A percentile compares a stretch with the other conserved stretches of the same genome.
Evolutionary conservation across 2,888 invertebrate genomes (phyloP).

Genomic region (Oligia fasciuncula): DNA sequence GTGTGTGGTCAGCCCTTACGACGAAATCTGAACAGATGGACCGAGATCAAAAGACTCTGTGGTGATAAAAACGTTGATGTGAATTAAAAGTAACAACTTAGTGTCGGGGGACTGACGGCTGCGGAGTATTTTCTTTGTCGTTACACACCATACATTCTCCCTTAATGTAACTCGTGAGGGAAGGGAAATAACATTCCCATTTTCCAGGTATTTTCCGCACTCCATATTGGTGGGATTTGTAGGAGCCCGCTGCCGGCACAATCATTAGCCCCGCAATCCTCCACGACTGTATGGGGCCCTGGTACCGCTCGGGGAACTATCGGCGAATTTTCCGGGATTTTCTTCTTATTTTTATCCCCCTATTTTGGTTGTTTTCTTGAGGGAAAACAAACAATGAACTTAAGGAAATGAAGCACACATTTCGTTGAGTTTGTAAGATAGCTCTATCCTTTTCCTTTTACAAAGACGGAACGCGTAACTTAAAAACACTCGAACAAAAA

Average conservation of each 20-base stretch:
- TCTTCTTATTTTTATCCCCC: conserved; percentile 73
- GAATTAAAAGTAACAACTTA: conserved; percentile 87
- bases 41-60: conserved; percentile 86
- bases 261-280: conserved; percentile 87
- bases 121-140: conserved; percentile 71
- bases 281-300: conserved; percentile 78
- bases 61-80: conserved; percentile 88
- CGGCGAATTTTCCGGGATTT: conserved; percentile 83
- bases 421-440: conserved; percentile 38
- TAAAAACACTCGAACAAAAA: conserved; percentile 53
- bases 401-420: conserved; percentile 51
- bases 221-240: conserved; percentile 88
- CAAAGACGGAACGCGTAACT: conserved; percentile 25
- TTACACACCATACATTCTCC: conserved; percentile 72
- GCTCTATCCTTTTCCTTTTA: conserved; percentile 16
- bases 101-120: conserved; percentile 73
- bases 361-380: conserved; percentile 69
- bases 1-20: conserved; percentile 90
- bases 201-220: conserved; percentile 88
- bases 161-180: conserved; percentile 68
- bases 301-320: conserved; percentile 82
- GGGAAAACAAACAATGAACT: conserved; percentile 64
- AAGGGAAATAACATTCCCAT: conserved; percentile 81
- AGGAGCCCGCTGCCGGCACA: conserved; percentile 76
- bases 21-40: conserved; percentile 89